A percentile compares a stretch with the other conserved stretches of the same genome.
phyloP scores from a whole-genome alignment of 2,888 invertebrate genomes.

The Latrodectus hesperus region DNA sequence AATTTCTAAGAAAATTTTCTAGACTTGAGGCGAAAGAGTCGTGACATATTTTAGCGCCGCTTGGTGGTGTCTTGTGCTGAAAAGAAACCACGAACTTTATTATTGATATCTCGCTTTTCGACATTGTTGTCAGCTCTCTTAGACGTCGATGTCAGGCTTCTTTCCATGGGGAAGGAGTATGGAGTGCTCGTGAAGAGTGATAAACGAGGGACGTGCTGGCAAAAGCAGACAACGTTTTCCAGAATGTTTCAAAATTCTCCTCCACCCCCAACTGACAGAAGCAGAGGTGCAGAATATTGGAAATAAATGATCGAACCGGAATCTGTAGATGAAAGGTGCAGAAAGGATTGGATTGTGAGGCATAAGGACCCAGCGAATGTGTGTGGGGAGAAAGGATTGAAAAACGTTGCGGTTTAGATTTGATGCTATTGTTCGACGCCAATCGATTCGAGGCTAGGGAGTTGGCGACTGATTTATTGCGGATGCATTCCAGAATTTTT shows the following conservation, averaged over 20 bases:
- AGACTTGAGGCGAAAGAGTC: too few species aligned
- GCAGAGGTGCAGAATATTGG: neutral
- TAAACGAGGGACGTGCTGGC: neutral
- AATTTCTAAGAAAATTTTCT: too few species aligned
- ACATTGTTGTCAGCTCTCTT: neutral
- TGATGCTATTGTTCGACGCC: too few species aligned
- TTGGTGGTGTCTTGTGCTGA: too few species aligned
- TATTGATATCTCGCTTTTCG: neutral
- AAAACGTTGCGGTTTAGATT: too few species aligned
- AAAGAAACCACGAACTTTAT: neutral
- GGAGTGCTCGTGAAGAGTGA: neutral
- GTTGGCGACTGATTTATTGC: too few species aligned
- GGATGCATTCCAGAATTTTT: neutral
- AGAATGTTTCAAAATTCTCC: conserved; percentile 1
- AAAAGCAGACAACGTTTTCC: neutral
- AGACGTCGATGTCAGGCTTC: conserved; percentile 1
- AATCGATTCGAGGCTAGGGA: too few species aligned
- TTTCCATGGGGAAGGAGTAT: neutral
- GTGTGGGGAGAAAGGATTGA: too few species aligned
- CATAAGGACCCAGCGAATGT: too few species aligned
- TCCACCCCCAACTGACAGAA: neutral
- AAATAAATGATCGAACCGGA: neutral
- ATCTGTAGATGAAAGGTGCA: too few species aligned
- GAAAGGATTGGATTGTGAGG: too few species aligned
- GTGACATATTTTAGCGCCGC: too few species aligned